Evolutionary conservation across 2,888 invertebrate species (phyloP).

Genomic region (Cephus pygmeus): DNA sequence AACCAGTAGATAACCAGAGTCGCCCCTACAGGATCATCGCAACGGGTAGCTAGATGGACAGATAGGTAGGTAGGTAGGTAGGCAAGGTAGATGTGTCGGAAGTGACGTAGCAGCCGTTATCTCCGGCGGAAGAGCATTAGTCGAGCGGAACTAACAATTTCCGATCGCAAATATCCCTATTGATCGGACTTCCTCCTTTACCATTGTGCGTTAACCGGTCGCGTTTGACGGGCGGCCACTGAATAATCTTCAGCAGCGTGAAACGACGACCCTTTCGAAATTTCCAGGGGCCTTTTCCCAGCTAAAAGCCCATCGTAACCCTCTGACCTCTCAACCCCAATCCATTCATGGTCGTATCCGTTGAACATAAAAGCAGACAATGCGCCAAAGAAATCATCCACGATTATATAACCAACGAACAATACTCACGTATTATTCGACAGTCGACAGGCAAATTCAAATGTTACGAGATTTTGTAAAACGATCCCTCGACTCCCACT

Average conservation of each 20-base stretch:
- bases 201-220: conserved; percentile 27
- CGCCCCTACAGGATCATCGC: neutral
- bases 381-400: neutral
- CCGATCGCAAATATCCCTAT: conserved; percentile 58
- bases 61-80: conserved; percentile 4
- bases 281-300: neutral
- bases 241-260: conserved; percentile 24
- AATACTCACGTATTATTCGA: neutral
- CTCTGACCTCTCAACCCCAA: neutral
- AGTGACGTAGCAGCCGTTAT: conserved; percentile 42
- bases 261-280: neutral
- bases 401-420: neutral
- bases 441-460: neutral
- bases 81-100: conserved; percentile 25
- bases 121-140: conserved; percentile 59
- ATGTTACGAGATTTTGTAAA: neutral
- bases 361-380: neutral
- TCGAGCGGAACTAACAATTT: conserved; percentile 60
- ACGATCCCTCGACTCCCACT: neutral
- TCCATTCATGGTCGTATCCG: neutral
- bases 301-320: neutral
- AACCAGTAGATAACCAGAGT: neutral
- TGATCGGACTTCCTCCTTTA: conserved; percentile 56
- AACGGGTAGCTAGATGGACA: neutral
- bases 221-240: conserved; percentile 28